phyloP scores from a whole-genome alignment of 2,888 invertebrate genomes.

The Agriopis leucophaearia region DNA sequence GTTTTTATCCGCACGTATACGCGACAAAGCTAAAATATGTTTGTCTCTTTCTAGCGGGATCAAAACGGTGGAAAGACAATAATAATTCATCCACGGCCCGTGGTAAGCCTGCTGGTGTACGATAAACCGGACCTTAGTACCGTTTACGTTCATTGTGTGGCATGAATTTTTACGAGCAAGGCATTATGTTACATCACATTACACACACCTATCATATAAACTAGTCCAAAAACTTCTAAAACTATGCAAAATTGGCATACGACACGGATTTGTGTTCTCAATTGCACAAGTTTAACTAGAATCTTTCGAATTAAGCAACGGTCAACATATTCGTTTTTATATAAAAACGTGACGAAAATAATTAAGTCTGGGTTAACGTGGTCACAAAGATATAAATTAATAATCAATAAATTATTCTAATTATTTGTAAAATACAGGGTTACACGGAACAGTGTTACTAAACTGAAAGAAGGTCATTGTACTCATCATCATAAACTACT shows the following conservation, averaged over 20 bases:
- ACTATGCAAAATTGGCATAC: conserved; percentile 23
- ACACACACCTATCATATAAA: conserved; percentile 38
- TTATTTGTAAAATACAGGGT: no score
- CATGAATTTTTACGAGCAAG: conserved; percentile 37
- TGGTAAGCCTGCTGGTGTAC: no score
- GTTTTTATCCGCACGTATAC: no score
- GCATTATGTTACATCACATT: conserved; percentile 34
- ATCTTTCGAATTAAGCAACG: conserved; percentile 35
- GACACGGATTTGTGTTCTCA: conserved; percentile 29
- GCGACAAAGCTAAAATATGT: no score
- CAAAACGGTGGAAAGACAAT: no score
- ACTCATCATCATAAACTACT: no score
- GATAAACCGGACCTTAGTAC: conserved; percentile 10
- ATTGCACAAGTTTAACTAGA: conserved; percentile 39
- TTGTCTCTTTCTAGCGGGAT: no score
- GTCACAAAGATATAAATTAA: background rate
- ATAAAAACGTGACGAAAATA: conserved; percentile 27
- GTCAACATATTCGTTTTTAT: conserved; percentile 17
- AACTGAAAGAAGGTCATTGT: no score
- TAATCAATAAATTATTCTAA: no score
- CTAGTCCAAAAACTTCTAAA: conserved; percentile 35
- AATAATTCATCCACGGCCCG: no score
- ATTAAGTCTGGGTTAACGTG: conserved; percentile 25
- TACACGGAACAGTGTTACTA: no score
- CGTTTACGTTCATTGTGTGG: conserved; percentile 25